phyloP scores from a whole-genome alignment of 30 jellyfish, hydroid and myxozoan genomes.

The Cassiopea xamachana region DNA sequence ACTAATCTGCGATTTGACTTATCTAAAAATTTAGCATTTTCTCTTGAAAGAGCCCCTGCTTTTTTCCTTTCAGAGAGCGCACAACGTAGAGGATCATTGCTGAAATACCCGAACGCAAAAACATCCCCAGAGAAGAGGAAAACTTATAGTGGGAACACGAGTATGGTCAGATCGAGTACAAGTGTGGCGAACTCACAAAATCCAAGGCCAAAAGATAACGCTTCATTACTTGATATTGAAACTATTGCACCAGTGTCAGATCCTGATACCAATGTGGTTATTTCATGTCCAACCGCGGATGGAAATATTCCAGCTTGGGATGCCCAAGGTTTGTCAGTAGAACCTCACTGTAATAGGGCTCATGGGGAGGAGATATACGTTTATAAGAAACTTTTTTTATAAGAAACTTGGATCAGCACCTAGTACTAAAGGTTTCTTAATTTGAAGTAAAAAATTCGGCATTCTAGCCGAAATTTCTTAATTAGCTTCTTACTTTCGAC shows the following conservation, averaged over 20 bases:
- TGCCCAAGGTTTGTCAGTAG: neutral
- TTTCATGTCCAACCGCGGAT: neutral
- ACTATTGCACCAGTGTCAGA: neutral
- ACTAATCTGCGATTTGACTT: too few relatives aligned
- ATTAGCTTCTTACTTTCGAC: too few relatives aligned
- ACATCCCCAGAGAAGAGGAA: slow-evolving; percentile 1
- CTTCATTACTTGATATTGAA: neutral
- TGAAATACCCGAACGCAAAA: slow-evolving; percentile 11
- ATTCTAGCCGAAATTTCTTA: too few relatives aligned
- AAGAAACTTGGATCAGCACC: too few relatives aligned
- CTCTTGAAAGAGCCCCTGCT: neutral
- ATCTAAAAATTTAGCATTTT: neutral
- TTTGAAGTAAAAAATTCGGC: too few relatives aligned
- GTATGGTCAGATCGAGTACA: slow-evolving; percentile 13
- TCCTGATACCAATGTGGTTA: neutral
- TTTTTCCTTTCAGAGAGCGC: slow-evolving; percentile 3
- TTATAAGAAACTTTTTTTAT: too few relatives aligned
- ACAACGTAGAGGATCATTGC: slow-evolving; percentile 23
- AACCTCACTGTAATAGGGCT: neutral
- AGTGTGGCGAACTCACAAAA: neutral
- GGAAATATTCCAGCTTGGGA: neutral
- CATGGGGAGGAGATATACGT: too few relatives aligned
- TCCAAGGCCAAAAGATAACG: neutral
- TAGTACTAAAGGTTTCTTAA: too few relatives aligned
- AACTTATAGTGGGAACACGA: neutral